phyloP scores from a whole-genome alignment of 2,113 vertebrate genomes.

The Chaenocephalus aceratus region DNA sequence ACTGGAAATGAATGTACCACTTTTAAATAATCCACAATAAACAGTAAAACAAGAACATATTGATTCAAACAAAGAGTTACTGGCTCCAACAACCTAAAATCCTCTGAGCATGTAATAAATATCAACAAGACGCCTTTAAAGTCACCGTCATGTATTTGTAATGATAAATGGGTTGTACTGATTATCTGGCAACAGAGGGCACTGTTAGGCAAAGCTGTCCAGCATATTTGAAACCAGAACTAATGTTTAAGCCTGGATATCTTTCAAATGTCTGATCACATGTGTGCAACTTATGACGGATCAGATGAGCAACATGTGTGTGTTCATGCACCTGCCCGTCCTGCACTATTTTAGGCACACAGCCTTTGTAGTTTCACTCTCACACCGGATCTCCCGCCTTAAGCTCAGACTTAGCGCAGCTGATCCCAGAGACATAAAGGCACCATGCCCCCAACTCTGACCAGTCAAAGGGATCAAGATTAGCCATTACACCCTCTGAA shows the following conservation, averaged over 20 bases:
- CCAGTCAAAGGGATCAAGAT: slow-evolving; percentile 74
- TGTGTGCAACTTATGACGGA: slow-evolving; percentile 16
- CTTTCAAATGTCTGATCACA: slow-evolving; percentile 20
- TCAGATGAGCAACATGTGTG: slow-evolving; percentile 55
- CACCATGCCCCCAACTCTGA: slow-evolving; percentile 75
- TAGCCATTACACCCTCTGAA: slow-evolving; percentile 63
- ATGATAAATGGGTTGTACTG: neutral
- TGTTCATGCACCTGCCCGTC: slow-evolving; percentile 37
- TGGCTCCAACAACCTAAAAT: neutral
- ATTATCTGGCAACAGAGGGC: slow-evolving; percentile 62
- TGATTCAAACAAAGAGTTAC: neutral
- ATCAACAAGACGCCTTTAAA: neutral
- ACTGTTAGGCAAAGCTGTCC: slow-evolving; percentile 33
- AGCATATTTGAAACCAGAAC: neutral
- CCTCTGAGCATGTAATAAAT: neutral
- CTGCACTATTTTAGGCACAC: slow-evolving; percentile 68
- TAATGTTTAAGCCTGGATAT: neutral
- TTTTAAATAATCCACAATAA: neutral
- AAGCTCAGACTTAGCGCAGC: slow-evolving; percentile 79
- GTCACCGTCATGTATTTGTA: neutral
- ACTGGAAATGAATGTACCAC: neutral
- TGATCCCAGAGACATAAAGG: slow-evolving; percentile 84
- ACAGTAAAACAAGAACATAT: neutral
- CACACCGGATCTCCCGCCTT: slow-evolving; percentile 71
- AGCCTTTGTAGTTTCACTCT: slow-evolving; percentile 76